Evolutionary conservation across 2,113 vertebrate genomes (phyloP), one percentile per base, ranked within the genome.

Genomic region (Nothocercus nigrocapillus): DNA sequence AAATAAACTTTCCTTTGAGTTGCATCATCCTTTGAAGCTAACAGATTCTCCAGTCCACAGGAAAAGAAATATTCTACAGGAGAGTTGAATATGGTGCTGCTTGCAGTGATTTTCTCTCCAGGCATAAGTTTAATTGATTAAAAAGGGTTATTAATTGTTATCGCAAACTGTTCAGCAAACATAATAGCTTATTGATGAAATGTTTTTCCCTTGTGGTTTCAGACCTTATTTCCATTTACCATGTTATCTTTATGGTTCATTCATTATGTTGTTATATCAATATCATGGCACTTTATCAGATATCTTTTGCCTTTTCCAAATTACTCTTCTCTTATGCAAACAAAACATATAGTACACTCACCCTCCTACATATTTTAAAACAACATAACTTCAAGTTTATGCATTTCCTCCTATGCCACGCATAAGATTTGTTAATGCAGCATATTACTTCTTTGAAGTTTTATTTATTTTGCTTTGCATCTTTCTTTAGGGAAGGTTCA

Each of bases 141-240:
- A 80, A 73, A 89, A 84, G 42, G 49, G 54, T 95, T 95, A 93
- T 83, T 94, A 95, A 88, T 93, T 93, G 54, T 9, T 75, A 62
- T 76, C 87, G 67, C 11, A 79, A 87, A 93, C 27, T 75, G 34
- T 68, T 83, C 69, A 93, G 61, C 24, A 70, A 49, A 7, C 53
- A 18, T 88, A 92, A 74, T 0, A 0, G 59, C 8, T 87, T 93
- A 93, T 88, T 95, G 91, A 93, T 81, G 36, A 93, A 85, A 75
- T 59, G 51, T 51, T 88, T 62, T 44, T 47, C 92, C 74, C 61
- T 59, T 67, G 53, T 74, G 38, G 19, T 24, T 95, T 64, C 59
- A 88, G 34, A 72, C 36, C 32, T 79, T 90, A 54, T 56, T 88
- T 95, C 85, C 85, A 70, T 92, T 83, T 91, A 56, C 49, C 1